Conservation (phyloP, 1,140 invertebrate species). For the Oppia nitens region DNA sequence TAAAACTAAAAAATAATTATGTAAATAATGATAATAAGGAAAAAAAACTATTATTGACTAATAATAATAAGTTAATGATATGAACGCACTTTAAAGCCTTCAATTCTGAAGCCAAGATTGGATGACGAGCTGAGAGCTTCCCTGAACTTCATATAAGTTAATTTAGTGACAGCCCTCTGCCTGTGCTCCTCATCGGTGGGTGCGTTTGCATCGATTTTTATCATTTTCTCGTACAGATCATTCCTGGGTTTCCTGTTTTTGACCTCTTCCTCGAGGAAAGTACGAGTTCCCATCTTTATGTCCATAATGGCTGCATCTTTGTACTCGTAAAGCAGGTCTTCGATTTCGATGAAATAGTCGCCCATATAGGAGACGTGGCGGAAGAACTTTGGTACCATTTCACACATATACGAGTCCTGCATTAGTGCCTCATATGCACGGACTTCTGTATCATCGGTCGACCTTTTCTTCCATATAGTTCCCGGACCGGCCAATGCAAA, state of each 20-base stretch:
- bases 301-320: conserved; percentile 82
- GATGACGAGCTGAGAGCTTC: conserved; percentile 84
- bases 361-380: conserved; percentile 57
- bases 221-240: conserved; percentile 98
- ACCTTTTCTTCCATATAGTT: conserved; percentile 76
- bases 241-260: conserved; percentile 79
- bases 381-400: conserved; percentile 82
- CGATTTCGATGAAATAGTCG: conserved; percentile 67
- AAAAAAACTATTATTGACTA: too few relatives aligned
- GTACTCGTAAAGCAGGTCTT: conserved; percentile 80
- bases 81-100: conserved; percentile 63
- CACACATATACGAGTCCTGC: conserved; percentile 49
- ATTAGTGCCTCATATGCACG: conserved; percentile 62
- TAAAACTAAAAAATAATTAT: too few relatives aligned
- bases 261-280: conserved; percentile 87
- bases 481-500: conserved; percentile 82
- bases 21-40: too few relatives aligned
- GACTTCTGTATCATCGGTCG: conserved; percentile 34
- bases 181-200: conserved; percentile 76
- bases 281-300: conserved; percentile 84
- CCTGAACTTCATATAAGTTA: conserved; percentile 90
- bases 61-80: too few relatives aligned
- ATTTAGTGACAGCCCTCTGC: conserved; percentile 78
- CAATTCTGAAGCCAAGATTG: conserved; percentile 81
- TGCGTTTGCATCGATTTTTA: conserved; percentile 73